Evolutionary conservation across 2,888 invertebrate genomes (phyloP).

Genomic region (Melipona beecheii): DNA sequence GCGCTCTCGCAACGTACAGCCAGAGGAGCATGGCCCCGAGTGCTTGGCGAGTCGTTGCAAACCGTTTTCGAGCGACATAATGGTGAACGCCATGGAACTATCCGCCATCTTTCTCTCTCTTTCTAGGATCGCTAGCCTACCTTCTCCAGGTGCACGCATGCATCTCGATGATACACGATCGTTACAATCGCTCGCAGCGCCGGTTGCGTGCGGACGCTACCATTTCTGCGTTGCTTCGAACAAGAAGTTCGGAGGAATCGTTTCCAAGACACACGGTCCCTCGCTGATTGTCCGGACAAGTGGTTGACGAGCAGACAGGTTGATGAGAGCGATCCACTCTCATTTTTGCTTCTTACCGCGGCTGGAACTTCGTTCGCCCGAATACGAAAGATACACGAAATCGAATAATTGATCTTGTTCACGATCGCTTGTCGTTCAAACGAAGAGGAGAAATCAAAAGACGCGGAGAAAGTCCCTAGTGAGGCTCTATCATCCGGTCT

Average conservation of each 20-base stretch:
- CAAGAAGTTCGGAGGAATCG: slow-evolving; percentile 34
- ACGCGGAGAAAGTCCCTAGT: too few species aligned
- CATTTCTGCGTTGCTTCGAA: slow-evolving; percentile 24
- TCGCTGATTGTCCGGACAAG: slow-evolving; percentile 62
- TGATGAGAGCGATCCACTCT: neutral
- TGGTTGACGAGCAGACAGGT: slow-evolving; percentile 20
- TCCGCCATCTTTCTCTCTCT: slow-evolving; percentile 31
- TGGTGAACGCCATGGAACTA: slow-evolving; percentile 32
- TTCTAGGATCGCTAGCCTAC: slow-evolving; percentile 44
- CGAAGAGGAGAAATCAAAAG: too few species aligned
- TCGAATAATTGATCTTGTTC: too few species aligned
- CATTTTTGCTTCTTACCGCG: slow-evolving; percentile 1
- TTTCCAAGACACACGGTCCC: slow-evolving; percentile 68
- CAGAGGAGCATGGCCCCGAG: slow-evolving; percentile 27
- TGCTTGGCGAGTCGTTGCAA: slow-evolving; percentile 18
- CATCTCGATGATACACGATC: slow-evolving; percentile 56
- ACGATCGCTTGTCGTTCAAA: too few species aligned
- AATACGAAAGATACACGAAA: too few species aligned
- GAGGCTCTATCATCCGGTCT: too few species aligned
- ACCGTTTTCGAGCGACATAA: slow-evolving; percentile 38
- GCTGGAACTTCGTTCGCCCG: too few species aligned
- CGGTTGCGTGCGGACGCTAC: slow-evolving; percentile 45
- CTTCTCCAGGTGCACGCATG: slow-evolving; percentile 63
- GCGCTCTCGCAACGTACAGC: slow-evolving; percentile 26
- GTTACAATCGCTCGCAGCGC: slow-evolving; percentile 65